These are phyloP conservation scores for Drosophila leontia DNA, from an alignment of 1,140 invertebrate species.

Conservation along the genomic window DNA sequence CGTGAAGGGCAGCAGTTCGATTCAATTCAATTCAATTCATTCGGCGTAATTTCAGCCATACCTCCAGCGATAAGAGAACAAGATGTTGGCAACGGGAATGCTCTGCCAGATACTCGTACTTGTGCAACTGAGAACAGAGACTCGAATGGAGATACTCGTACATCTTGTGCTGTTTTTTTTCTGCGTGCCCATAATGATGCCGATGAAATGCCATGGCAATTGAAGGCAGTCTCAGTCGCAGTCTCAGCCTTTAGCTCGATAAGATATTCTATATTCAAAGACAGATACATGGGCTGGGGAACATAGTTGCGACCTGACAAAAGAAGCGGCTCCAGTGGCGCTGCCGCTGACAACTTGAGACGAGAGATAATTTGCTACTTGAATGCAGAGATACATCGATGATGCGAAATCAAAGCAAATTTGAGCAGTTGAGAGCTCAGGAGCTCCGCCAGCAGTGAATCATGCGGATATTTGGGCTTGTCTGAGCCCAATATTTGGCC, in stretches of 20 bases:
- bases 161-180: conserved; percentile 44
- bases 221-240: conserved; percentile 33
- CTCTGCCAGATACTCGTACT: conserved; percentile 4
- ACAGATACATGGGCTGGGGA: conserved; percentile 28
- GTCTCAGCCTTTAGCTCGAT: conserved; percentile 18
- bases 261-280: conserved; percentile 44
- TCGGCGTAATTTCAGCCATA: conserved; percentile 46
- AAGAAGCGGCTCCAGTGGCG: conserved; percentile 45
- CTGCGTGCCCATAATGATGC: conserved; percentile 49
- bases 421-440: conserved; percentile 37
- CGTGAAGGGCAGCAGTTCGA: conserved; percentile 26
- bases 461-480: conserved; percentile 24
- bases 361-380: conserved; percentile 82
- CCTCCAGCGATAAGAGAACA: conserved; percentile 35
- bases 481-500: conserved; percentile 29
- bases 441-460: conserved; percentile 15
- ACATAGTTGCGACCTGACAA: conserved; percentile 55
- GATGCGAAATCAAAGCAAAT: conserved; percentile 47
- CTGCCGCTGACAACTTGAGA: conserved; percentile 76
- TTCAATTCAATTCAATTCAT: conserved; percentile 44
- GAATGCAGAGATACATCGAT: conserved; percentile 55
- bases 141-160: conserved; percentile 27
- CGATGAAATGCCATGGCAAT: conserved; percentile 58
- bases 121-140: conserved; percentile 29
- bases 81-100: conserved; percentile 16